Evolutionary conservation across 2,888 invertebrate genomes (phyloP).

Genomic region (Ceramica pisi): DNA sequence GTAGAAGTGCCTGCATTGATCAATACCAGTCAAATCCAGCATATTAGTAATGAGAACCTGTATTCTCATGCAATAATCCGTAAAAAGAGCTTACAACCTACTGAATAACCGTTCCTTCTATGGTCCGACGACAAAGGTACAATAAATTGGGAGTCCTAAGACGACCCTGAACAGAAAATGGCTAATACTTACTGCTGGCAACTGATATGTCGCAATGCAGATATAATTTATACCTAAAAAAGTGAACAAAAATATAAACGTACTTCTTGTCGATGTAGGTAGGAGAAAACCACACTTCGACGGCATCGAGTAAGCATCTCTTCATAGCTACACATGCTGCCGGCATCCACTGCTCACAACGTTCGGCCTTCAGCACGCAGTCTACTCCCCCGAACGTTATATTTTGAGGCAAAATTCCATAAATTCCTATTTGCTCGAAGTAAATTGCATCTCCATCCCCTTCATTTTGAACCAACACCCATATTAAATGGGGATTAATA

Average conservation of each 20-base stretch:
- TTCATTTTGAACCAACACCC: constrained; percentile 73
- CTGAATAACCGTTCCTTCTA: background rate
- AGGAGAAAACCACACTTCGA: constrained; percentile 76
- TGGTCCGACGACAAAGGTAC: background rate
- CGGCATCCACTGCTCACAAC: constrained; percentile 75
- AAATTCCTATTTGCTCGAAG: constrained; percentile 83
- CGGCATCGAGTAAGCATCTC: constrained; percentile 66
- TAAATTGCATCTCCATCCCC: constrained; percentile 57
- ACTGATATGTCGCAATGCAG: background rate
- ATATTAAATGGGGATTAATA: constrained; percentile 82
- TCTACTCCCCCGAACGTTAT: constrained; percentile 61
- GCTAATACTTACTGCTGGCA: background rate
- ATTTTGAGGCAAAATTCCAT: constrained; percentile 78
- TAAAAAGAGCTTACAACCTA: background rate
- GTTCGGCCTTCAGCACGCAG: constrained; percentile 60
- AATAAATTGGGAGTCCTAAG: background rate
- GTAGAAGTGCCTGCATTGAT: background rate
- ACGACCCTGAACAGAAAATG: background rate
- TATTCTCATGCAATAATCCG: background rate
- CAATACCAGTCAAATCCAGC: background rate
- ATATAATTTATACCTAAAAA: background rate
- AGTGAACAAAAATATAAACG: background rate
- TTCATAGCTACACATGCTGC: constrained; percentile 73
- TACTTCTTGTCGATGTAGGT: constrained; percentile 78
- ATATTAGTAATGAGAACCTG: background rate